Evolutionary conservation across 2,113 vertebrate species (phyloP).

Genomic region (Pomatostomus ruficeps): DNA sequence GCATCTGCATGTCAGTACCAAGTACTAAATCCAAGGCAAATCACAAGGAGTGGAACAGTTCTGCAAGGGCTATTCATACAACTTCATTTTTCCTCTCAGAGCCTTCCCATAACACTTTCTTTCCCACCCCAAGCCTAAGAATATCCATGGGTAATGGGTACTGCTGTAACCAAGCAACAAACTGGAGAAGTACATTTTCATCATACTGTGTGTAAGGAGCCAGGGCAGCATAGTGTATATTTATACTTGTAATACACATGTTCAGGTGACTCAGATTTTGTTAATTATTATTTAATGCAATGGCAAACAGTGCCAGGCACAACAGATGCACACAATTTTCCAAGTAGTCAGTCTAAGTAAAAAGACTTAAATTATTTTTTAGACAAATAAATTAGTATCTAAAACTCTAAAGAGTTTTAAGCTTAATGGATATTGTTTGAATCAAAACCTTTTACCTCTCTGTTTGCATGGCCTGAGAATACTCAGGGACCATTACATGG

Average conservation of each 20-base stretch:
- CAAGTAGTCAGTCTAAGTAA: not conserved
- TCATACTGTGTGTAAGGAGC: not conserved
- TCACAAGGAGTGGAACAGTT: not conserved
- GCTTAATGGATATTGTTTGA: not conserved
- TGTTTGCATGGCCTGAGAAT: not conserved
- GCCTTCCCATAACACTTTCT: not conserved
- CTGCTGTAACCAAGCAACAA: not conserved
- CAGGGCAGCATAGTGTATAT: not conserved
- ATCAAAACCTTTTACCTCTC: not conserved
- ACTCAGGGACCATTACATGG: not conserved
- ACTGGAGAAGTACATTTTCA: not conserved
- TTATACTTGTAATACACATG: not conserved
- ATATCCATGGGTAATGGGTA: not conserved
- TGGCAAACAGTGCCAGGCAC: not conserved
- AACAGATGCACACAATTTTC: not conserved
- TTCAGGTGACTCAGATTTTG: not conserved
- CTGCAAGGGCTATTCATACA: not conserved
- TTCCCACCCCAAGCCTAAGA: not conserved
- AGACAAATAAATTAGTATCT: not conserved
- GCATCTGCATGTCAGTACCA: not conserved
- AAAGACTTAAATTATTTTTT: not conserved
- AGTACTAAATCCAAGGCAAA: not conserved
- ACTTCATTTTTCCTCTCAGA: not conserved
- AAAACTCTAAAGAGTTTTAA: not conserved
- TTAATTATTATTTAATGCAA: not conserved